Evolutionary conservation across 2,113 vertebrate species (phyloP).

Genomic region (Calidris pugnax): DNA sequence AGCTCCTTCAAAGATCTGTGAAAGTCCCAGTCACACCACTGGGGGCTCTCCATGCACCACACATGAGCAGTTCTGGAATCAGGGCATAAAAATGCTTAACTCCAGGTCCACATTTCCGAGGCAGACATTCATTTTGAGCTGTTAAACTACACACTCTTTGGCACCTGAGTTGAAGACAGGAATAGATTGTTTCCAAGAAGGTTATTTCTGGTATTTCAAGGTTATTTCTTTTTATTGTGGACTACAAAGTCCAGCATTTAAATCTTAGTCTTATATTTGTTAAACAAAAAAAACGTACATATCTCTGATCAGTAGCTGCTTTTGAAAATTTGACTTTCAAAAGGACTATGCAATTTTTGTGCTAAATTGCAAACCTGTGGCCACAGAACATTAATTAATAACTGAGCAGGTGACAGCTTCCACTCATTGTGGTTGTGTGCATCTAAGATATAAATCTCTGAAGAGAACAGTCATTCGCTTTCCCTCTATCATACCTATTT

Average conservation of each 20-base stretch:
- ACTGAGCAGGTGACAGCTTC: neutral
- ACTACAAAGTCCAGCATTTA: neutral
- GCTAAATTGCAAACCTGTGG: neutral
- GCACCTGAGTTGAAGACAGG: neutral
- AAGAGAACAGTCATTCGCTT: neutral
- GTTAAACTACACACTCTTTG: neutral
- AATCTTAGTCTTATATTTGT: neutral
- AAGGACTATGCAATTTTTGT: neutral
- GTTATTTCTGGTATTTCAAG: neutral
- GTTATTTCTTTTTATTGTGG: neutral
- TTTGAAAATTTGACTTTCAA: neutral
- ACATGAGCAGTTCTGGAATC: neutral
- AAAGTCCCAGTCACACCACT: neutral
- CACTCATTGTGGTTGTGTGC: neutral
- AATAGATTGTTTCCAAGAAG: neutral
- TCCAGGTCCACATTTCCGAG: neutral
- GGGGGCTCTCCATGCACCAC: slow-evolving; percentile 32
- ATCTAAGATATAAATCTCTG: neutral
- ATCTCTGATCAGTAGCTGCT: neutral
- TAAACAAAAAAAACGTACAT: neutral
- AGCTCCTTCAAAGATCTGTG: neutral
- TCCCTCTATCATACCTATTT: slow-evolving; percentile 70
- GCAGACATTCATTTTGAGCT: neutral
- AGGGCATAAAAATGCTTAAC: neutral
- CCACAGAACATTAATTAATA: neutral